These are phyloP conservation scores for Coreoperca whiteheadi DNA, from an alignment of 2,113 vertebrate species.

Conservation along the genomic window DNA sequence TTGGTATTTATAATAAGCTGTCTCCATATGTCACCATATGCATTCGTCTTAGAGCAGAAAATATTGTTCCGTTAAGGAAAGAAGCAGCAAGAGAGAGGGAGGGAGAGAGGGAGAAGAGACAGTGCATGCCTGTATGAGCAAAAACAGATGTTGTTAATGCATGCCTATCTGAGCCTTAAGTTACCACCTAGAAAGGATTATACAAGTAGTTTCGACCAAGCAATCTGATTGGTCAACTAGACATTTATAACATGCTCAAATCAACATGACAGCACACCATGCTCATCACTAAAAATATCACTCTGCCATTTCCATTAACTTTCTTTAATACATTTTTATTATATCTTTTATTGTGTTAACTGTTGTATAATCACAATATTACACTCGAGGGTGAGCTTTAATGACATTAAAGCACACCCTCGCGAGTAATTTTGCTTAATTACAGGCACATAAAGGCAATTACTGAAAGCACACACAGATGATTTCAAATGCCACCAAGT, in stretches of 20 bases:
- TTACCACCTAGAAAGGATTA: conserved; percentile 57
- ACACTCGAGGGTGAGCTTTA: too few relatives aligned
- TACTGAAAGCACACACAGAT: conserved; percentile 42
- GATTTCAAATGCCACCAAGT: conserved; percentile 40
- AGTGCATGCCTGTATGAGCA: conserved; percentile 7
- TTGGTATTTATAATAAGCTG: conserved; percentile 30
- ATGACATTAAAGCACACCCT: too few relatives aligned
- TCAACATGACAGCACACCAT: too few relatives aligned
- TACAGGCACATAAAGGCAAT: conserved; percentile 42
- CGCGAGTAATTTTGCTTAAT: too few relatives aligned
- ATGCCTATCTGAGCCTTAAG: conserved; percentile 36
- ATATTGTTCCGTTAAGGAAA: conserved; percentile 25
- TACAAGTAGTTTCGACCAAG: too few relatives aligned
- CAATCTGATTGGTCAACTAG: too few relatives aligned
- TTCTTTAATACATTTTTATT: too few relatives aligned
- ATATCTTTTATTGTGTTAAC: too few relatives aligned
- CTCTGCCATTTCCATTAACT: too few relatives aligned
- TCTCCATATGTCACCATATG: conserved; percentile 26
- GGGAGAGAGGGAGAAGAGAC: conserved; percentile 1
- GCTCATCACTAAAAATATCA: too few relatives aligned
- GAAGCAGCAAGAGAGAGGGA: neutral
- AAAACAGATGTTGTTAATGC: conserved; percentile 60
- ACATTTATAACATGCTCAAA: too few relatives aligned
- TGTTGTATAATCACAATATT: too few relatives aligned
- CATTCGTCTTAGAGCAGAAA: conserved; percentile 18